phyloP scores from a whole-genome alignment of 2,888 invertebrate species.

The Stenurella melanura region DNA sequence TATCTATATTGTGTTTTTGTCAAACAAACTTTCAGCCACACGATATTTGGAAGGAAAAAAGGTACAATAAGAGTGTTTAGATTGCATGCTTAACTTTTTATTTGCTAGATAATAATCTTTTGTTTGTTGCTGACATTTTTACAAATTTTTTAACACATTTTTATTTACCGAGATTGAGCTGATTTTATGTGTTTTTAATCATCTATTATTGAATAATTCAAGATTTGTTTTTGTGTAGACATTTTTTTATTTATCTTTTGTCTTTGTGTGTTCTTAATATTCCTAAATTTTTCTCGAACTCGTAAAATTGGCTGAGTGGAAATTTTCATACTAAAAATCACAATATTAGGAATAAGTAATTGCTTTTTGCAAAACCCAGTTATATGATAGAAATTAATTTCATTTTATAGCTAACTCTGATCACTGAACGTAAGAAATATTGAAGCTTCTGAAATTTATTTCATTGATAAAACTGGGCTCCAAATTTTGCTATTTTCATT shows the following conservation, averaged over 20 bases:
- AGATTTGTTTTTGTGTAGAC: too few relatives aligned
- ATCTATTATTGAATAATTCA: too few relatives aligned
- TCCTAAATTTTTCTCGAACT: background rate
- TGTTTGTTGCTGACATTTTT: conserved; percentile 2
- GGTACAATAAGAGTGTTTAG: conserved; percentile 46
- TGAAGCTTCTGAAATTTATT: background rate
- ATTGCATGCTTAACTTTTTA: conserved; percentile 51
- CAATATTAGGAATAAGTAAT: background rate
- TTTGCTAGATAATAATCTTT: conserved; percentile 25
- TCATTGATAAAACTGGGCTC: background rate
- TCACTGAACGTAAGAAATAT: background rate
- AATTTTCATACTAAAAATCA: background rate
- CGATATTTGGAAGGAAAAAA: conserved; percentile 38
- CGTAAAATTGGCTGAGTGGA: background rate
- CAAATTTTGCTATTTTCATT: background rate
- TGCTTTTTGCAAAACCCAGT: background rate
- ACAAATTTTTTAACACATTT: background rate
- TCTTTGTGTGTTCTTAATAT: too few relatives aligned
- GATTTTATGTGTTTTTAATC: background rate
- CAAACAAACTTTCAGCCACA: conserved; percentile 30
- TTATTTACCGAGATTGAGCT: background rate
- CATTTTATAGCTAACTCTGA: background rate
- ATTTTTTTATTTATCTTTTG: too few relatives aligned
- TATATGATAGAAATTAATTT: background rate
- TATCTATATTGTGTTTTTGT: conserved; percentile 52